phyloP scores from a whole-genome alignment of 2,797 vertebrate genomes.

The Onychomys leucogaster region DNA sequence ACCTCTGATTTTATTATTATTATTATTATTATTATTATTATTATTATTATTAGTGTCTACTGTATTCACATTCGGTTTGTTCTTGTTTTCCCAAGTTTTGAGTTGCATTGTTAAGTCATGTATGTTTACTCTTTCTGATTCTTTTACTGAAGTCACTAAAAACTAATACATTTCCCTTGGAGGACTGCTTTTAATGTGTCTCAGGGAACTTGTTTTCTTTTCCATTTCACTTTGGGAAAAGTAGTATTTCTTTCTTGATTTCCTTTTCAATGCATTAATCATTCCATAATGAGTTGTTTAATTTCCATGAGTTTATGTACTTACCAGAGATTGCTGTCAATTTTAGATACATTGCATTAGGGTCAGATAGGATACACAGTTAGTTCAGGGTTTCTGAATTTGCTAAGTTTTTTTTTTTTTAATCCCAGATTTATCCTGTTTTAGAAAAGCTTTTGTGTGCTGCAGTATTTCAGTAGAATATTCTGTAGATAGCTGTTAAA shows the following conservation, averaged over 20 bases:
- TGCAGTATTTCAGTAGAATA: not conserved
- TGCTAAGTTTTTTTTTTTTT: not conserved
- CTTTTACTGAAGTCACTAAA: not conserved
- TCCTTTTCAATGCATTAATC: not conserved
- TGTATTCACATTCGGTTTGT: too few species aligned
- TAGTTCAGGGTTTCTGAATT: not conserved
- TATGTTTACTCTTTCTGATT: not conserved
- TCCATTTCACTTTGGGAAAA: not conserved
- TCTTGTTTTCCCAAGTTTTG: not conserved
- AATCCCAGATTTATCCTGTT: not conserved
- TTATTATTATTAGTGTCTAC: not conserved
- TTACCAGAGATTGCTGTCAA: not conserved
- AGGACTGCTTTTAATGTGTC: not conserved
- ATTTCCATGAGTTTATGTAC: not conserved
- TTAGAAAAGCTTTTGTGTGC: not conserved
- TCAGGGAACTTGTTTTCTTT: too few species aligned
- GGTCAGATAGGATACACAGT: not conserved
- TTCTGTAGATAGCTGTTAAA: not conserved
- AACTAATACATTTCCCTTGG: not conserved
- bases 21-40: too few species aligned
- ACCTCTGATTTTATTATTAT: not conserved
- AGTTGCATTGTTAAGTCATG: not conserved
- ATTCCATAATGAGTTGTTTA: not conserved
- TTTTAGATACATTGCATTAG: not conserved
- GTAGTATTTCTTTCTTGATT: not conserved